Percentiles rank a stretch among this genome's conserved stretches.
Conservation (phyloP, 2,113 vertebrate species). For the Rhodinocichla rosea region DNA sequence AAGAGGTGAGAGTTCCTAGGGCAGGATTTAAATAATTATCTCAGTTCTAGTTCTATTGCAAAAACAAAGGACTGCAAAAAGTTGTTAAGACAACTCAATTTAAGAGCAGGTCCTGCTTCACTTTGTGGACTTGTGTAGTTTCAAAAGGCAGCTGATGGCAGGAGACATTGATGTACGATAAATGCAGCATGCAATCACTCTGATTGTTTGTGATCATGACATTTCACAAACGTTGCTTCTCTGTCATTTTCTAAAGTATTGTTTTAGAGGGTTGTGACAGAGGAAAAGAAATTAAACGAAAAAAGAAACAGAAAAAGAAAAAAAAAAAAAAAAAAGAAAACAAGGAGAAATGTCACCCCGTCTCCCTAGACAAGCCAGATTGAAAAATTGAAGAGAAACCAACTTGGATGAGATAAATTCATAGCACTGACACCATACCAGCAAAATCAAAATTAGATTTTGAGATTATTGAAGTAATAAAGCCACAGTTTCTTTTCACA, state of each 20-base stretch:
- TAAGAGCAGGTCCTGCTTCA: not conserved
- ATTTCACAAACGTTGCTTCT: slow-evolving; percentile 68
- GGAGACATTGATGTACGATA: slow-evolving; percentile 40
- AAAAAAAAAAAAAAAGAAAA: not conserved
- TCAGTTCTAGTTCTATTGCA: not conserved
- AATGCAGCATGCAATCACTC: slow-evolving; percentile 64
- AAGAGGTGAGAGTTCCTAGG: not conserved
- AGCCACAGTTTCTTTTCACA: not conserved
- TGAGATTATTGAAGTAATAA: slow-evolving; percentile 28
- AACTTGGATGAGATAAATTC: not conserved
- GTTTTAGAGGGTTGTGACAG: slow-evolving; percentile 60
- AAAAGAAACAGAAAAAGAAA: slow-evolving; percentile 8
- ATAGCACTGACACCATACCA: not conserved
- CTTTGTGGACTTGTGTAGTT: not conserved
- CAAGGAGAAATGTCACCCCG: slow-evolving; percentile 49
- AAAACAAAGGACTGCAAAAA: not conserved
- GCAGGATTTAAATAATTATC: not conserved
- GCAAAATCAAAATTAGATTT: slow-evolving; percentile 33
- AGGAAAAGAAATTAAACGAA: slow-evolving; percentile 48
- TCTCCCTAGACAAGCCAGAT: slow-evolving; percentile 43
- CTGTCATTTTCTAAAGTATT: slow-evolving; percentile 74
- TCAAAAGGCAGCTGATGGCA: slow-evolving; percentile 12
- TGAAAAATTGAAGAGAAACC: slow-evolving; percentile 57
- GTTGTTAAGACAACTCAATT: not conserved
- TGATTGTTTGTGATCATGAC: slow-evolving; percentile 68